Evolutionary conservation across 2,113 vertebrate genomes (phyloP).

Genomic region (Nothoprocta perdicaria): DNA sequence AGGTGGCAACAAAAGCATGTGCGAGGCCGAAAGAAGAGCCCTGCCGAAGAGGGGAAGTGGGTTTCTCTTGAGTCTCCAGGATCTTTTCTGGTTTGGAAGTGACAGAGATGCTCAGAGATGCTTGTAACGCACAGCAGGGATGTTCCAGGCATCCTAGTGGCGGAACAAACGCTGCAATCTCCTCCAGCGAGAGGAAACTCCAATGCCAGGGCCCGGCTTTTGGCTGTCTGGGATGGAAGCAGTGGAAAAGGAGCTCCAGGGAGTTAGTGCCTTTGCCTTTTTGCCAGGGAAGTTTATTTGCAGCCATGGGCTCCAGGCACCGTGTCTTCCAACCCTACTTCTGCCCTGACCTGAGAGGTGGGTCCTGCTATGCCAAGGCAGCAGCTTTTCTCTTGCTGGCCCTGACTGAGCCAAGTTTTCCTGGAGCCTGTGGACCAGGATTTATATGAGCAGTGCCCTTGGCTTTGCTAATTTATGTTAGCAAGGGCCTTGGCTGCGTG

Average conservation of each 20-base stretch:
- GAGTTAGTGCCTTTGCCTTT: neutral
- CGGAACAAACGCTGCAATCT: neutral
- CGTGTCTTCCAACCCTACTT: neutral
- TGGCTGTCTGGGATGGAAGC: neutral
- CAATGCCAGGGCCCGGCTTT: neutral
- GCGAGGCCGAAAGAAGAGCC: conserved; percentile 27
- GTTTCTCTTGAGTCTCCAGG: conserved; percentile 46
- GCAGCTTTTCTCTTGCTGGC: neutral
- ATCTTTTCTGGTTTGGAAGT: conserved; percentile 59
- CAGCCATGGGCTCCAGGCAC: neutral
- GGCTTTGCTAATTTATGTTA: neutral
- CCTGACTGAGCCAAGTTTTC: neutral
- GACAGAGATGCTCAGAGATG: neutral
- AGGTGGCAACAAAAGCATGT: conserved; percentile 43
- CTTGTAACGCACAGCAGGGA: neutral
- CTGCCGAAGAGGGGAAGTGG: conserved; percentile 44
- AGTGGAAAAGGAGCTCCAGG: neutral
- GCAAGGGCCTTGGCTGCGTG: neutral
- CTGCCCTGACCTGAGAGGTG: neutral
- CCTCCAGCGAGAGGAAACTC: neutral
- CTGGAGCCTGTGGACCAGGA: neutral
- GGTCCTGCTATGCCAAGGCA: neutral
- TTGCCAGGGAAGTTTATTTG: conserved; percentile 15
- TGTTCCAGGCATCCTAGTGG: conserved; percentile 8
- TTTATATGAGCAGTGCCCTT: neutral